Base-by-base conservation (phyloP, 2,113 vertebrate species). In the Phyllostomus discolor region DNA sequence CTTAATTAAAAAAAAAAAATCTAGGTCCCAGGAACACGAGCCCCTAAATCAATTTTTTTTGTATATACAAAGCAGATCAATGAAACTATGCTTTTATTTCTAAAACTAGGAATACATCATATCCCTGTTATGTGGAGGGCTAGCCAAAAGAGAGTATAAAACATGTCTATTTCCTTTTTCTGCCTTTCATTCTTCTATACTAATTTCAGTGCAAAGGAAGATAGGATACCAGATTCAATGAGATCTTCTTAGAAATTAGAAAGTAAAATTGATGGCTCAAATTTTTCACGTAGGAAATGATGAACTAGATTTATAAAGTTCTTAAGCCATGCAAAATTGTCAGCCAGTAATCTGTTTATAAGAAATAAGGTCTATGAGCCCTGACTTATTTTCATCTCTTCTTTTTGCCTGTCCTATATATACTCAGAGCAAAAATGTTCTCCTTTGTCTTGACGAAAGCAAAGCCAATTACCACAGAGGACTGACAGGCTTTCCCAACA, bases 1-100 rank as follows among this genome's bases (percentile, higher is more conserved):
- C 81, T 76, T 96, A 97, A 95, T 97, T 96, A 80, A 94, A 97
- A 97, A 97, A 41, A 41, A 41, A 70, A 79, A 69, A 31, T 64
- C 62, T 54, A 88, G 48, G 20, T 57, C 67, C 62, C 19, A 75
- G 50, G 26, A 67, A 96, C 10, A 75, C 26, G 41, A 96, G 69
- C 22, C 93, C 90, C 31, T 88, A 48, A 85, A 90, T 90, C 76
- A 28, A 33, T 3, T 0, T 50, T n/a, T 10, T 94, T 72, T 35
- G 11, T 50, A 48, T 73, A 20, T 91, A 67, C 86, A 93, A 90
- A 86, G n/a, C 33, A 88, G 62, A 82, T 94, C 93, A 96, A 46
- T 94, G 70, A 96, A 59, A 31, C 48, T 88, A 17, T 85, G 84
- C 88, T 43, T 91, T 94, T 88, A 82, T 92, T 92, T 38, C 19